Base-by-base conservation (phyloP, 2,797 vertebrate species). In the Champsocephalus esox region DNA sequence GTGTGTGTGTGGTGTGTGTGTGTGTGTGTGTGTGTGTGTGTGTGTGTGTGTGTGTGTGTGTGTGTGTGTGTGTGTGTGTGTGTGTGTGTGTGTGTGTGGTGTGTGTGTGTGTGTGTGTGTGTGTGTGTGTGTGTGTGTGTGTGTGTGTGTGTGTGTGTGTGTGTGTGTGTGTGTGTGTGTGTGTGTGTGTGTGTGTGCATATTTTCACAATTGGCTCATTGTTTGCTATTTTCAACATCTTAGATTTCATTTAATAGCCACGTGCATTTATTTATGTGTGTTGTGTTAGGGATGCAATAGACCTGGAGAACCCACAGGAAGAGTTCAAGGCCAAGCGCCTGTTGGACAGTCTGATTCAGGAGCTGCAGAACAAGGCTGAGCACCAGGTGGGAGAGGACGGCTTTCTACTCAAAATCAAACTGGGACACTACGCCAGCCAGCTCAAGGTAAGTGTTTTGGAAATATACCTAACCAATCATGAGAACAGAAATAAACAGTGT, bases 301-400 rank as follows among this genome's bases (percentile, higher is more conserved):
- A 99, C 91, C 93, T 99, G 72, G 98, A 99, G 90, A 99, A 98
- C 93, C 97, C 97, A 38, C 97, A 98, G 92, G 98, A 99, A 90
- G 97, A 97, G 64, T 95, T 98, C 89, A 98, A 98, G 89, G 98
- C 97, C 21, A 96, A 98, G 34, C 97, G 98, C 73, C 93, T 99
- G 81, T 89, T 99, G 88, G 98, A 99, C 80, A 97, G 96, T 71
- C 94, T 96, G 83, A 96, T 97, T 77, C 96, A 96, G 80, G 97
- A 96, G 87, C 88, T 97, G 77, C 96, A 97, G 93, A 99, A 96
- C 89, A 99, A 98, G 87, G 97, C 97, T 0, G 97, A 98, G 71
- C 97, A 98, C 91, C 97, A 98, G 84, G 96, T 98, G 81, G 97
- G 97, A 16, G 97, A 98, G 77, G 97, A 99, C 0, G 97, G 97